A percentile compares a stretch with the other conserved stretches of the same genome.
Evolutionary conservation across 2,113 vertebrate genomes (phyloP).

Genomic region (Aldabrachelys gigantea): DNA sequence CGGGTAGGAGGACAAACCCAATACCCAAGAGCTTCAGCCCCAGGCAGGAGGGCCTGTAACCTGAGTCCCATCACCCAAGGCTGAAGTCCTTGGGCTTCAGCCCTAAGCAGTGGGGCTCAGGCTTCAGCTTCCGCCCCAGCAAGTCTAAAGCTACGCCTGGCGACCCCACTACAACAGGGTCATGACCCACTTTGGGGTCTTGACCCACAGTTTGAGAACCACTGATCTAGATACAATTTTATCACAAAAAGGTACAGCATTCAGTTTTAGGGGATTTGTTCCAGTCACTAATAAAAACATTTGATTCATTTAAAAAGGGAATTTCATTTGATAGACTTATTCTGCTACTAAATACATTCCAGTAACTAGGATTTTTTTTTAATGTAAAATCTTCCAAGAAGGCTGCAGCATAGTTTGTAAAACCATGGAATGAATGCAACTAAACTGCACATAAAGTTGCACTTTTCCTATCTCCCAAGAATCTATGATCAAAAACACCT

Average conservation of each 20-base stretch:
- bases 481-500: not conserved
- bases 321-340: not conserved
- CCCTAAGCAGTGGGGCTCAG: no score
- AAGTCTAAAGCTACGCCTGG: no score
- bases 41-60: no score
- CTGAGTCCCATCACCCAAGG: no score
- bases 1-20: no score
- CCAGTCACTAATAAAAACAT: not conserved
- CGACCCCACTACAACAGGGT: no score
- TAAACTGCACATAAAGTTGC: not conserved
- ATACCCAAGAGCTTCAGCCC: no score
- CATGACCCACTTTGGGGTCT: no score
- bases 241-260: not conserved
- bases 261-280: not conserved
- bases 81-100: no score
- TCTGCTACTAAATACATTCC: not conserved
- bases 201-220: no score
- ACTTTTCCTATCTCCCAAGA: not conserved
- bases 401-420: not conserved
- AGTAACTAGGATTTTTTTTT: not conserved
- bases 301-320: not conserved
- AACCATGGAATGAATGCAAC: not conserved
- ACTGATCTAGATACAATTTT: not conserved
- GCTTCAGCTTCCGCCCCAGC: no score
- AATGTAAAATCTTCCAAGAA: not conserved